phyloP scores from a whole-genome alignment of 2,888 invertebrate species.

The Hydrotaea cyrtoneurina region DNA sequence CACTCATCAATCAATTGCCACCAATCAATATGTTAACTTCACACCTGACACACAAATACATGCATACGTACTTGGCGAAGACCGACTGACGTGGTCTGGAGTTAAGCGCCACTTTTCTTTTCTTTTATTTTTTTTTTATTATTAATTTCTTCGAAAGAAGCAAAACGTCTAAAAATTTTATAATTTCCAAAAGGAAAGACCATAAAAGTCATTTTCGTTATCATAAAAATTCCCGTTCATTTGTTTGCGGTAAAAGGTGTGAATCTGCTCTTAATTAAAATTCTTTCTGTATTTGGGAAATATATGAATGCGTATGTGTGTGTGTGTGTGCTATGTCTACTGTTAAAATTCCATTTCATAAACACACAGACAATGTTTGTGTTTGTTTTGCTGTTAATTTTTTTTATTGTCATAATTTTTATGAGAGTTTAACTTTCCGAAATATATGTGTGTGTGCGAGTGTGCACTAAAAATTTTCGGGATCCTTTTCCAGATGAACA shows the following conservation, averaged over 20 bases:
- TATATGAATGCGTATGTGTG: constrained; percentile 1
- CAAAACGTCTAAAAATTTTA: not conserved
- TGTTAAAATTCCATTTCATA: no score
- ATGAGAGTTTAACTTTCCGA: constrained; percentile 34
- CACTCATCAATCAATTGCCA: constrained; percentile 33
- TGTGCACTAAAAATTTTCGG: not conserved
- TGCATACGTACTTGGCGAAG: not conserved
- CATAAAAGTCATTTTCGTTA: constrained; percentile 9
- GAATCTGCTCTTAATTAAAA: constrained; percentile 58
- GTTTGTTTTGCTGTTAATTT: constrained; percentile 38
- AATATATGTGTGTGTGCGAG: constrained; percentile 26
- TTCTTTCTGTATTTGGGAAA: constrained; percentile 15
- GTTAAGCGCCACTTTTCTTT: constrained; percentile 44
- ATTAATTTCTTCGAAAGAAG: not conserved
- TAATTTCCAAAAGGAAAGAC: constrained; percentile 25
- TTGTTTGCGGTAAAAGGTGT: constrained; percentile 59
- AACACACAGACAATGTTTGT: not conserved
- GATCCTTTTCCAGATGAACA: constrained; percentile 31
- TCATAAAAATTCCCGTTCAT: constrained; percentile 44
- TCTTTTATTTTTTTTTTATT: no score
- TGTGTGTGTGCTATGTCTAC: not conserved
- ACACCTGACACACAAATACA: constrained; percentile 34
- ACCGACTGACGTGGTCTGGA: not conserved
- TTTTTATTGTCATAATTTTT: constrained; percentile 50
- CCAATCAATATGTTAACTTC: constrained; percentile 41